Conservation (phyloP, 2,888 invertebrate species). For the Autographa pulchrina region DNA sequence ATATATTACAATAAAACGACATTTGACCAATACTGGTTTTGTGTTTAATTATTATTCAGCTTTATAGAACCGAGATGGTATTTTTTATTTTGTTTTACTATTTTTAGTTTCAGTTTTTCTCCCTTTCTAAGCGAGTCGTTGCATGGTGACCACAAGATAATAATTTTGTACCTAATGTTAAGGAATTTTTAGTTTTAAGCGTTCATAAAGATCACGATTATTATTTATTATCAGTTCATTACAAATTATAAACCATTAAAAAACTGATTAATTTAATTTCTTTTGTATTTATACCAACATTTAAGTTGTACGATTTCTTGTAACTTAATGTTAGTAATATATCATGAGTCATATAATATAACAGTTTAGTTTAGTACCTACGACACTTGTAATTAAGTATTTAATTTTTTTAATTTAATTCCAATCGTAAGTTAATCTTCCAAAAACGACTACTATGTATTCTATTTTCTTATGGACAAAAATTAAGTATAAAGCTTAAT, state of each 20-base stretch:
- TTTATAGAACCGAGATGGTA: slow-evolving; percentile 76
- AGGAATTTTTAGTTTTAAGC: slow-evolving; percentile 84
- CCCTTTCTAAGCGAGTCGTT: slow-evolving; percentile 79
- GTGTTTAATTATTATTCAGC: slow-evolving; percentile 80
- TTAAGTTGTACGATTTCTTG: slow-evolving; percentile 82
- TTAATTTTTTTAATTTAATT: slow-evolving; percentile 89
- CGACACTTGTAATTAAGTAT: slow-evolving; percentile 88
- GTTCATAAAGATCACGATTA: slow-evolving; percentile 87
- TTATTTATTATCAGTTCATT: slow-evolving; percentile 90
- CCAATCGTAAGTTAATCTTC: slow-evolving; percentile 86
- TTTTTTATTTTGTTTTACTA: slow-evolving; percentile 73
- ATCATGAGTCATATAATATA: slow-evolving; percentile 89
- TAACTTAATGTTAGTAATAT: slow-evolving; percentile 87
- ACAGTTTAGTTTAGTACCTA: slow-evolving; percentile 87
- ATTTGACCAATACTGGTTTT: slow-evolving; percentile 79
- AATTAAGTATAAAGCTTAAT: slow-evolving; percentile 86
- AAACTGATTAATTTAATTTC: slow-evolving; percentile 88
- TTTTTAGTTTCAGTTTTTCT: slow-evolving; percentile 84
- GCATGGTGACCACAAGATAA: slow-evolving; percentile 86
- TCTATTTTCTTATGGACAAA: slow-evolving; percentile 82
- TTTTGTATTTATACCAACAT: slow-evolving; percentile 88
- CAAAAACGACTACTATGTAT: slow-evolving; percentile 84
- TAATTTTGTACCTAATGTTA: slow-evolving; percentile 88
- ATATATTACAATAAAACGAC: slow-evolving; percentile 78
- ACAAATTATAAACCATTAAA: slow-evolving; percentile 86